These are phyloP conservation scores for Ectemnius cavifrons DNA, from an alignment of 2,888 invertebrate genomes.

Conservation along the genomic window DNA sequence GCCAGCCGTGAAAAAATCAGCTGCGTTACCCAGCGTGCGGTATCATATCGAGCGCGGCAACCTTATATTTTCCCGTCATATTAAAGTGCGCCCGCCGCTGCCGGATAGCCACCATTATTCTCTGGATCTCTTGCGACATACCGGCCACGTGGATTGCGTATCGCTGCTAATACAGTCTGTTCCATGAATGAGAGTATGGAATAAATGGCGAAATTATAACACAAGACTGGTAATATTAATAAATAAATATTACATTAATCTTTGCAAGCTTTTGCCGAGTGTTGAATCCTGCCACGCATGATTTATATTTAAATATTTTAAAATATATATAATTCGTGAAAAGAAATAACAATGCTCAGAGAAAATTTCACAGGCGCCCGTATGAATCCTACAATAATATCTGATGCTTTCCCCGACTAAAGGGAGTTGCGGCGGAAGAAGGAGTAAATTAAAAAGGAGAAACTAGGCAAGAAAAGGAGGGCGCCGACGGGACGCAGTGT, in stretches of 20 bases:
- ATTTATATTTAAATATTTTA: no score
- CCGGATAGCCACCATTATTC: slow-evolving; percentile 59
- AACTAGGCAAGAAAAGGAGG: slow-evolving; percentile 24
- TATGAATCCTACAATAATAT: no score
- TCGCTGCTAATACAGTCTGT: slow-evolving; percentile 21
- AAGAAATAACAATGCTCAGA: no score
- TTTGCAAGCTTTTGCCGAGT: no score
- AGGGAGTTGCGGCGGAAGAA: background rate
- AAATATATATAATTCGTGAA: no score
- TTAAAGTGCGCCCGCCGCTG: slow-evolving; percentile 61
- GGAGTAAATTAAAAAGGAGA: background rate
- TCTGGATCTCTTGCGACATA: slow-evolving; percentile 59
- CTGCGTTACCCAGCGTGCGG: slow-evolving; percentile 53
- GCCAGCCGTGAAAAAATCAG: slow-evolving; percentile 5
- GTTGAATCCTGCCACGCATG: no score
- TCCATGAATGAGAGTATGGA: background rate
- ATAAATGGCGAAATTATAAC: no score
- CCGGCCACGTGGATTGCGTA: slow-evolving; percentile 48
- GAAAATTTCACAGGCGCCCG: no score
- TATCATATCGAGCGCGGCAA: slow-evolving; percentile 57
- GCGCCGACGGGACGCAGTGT: slow-evolving; percentile 39
- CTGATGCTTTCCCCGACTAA: background rate
- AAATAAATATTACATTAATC: no score
- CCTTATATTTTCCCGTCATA: slow-evolving; percentile 67
- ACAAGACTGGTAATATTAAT: no score